Percentiles rank a stretch among this genome's conserved stretches.
phyloP scores from a whole-genome alignment of 1,140 invertebrate genomes.

The Scaptomyza pallida region DNA sequence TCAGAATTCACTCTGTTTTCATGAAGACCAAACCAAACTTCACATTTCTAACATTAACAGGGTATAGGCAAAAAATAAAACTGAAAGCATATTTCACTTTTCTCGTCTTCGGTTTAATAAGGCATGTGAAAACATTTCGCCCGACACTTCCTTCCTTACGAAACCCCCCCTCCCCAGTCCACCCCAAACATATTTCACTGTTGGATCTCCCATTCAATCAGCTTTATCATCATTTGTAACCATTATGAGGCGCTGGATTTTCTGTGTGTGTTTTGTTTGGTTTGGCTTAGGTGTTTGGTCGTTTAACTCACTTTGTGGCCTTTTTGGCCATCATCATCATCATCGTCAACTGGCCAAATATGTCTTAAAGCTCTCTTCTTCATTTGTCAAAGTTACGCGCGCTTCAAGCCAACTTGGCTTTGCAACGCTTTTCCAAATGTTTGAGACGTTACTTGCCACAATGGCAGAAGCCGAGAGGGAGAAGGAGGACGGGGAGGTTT shows the following conservation, averaged over 20 bases:
- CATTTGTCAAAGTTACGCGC: slow-evolving; percentile 77
- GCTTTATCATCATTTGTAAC: slow-evolving; percentile 75
- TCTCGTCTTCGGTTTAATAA: slow-evolving; percentile 73
- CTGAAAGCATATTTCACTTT: slow-evolving; percentile 70
- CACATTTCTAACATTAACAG: not conserved
- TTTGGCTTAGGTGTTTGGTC: slow-evolving; percentile 56
- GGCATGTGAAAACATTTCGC: slow-evolving; percentile 71
- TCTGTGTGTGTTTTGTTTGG: too few species aligned
- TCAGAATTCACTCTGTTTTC: too few species aligned
- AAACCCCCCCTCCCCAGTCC: too few species aligned
- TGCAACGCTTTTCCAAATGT: slow-evolving; percentile 55
- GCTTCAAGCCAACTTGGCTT: slow-evolving; percentile 39
- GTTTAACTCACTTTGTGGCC: not conserved
- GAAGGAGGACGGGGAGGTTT: not conserved
- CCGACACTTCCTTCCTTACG: not conserved
- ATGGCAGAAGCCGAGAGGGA: not conserved
- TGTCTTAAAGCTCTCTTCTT: slow-evolving; percentile 42
- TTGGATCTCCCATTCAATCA: slow-evolving; percentile 25
- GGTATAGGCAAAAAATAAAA: slow-evolving; percentile 29
- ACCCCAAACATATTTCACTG: not conserved
- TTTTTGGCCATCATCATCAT: slow-evolving; percentile 50
- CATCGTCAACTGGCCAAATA: slow-evolving; percentile 58
- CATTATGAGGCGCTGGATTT: slow-evolving; percentile 56
- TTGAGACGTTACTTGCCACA: slow-evolving; percentile 34
- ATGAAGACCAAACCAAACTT: not conserved